Conservation (phyloP, 2,888 invertebrate genomes). For the Vanessa cardui region DNA sequence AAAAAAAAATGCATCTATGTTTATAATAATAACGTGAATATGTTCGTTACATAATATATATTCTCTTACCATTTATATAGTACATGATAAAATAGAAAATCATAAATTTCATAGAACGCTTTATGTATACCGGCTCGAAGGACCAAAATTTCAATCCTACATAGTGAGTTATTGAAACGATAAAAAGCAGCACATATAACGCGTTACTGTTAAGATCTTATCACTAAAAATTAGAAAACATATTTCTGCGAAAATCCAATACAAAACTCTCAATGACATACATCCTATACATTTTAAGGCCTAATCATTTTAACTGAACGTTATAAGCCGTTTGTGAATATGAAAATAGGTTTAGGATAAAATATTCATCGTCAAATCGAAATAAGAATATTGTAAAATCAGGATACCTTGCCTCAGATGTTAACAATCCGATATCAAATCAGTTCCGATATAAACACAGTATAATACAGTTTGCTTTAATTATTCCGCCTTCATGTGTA, state of each 20-base stretch:
- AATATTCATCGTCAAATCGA: background rate
- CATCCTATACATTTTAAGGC: background rate
- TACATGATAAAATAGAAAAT: no score
- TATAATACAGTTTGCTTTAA: background rate
- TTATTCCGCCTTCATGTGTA: slow-evolving; percentile 66
- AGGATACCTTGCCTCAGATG: background rate
- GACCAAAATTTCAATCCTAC: no score
- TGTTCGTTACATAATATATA: no score
- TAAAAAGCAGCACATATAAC: no score
- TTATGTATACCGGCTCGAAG: no score
- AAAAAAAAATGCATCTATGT: no score
- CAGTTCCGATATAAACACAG: background rate
- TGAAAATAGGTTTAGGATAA: background rate
- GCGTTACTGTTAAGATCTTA: background rate
- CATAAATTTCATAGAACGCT: no score
- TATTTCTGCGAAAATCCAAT: no score
- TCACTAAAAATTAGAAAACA: no score
- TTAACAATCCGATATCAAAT: background rate
- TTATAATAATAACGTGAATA: no score
- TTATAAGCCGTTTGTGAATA: background rate
- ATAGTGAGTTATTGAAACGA: no score
- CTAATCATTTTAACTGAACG: background rate
- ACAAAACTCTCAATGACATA: background rate
- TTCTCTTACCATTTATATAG: no score
- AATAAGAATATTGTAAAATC: background rate